phyloP scores from a whole-genome alignment of 92 coral and sea anemone genomes.

The Zoanthus sociatus region DNA sequence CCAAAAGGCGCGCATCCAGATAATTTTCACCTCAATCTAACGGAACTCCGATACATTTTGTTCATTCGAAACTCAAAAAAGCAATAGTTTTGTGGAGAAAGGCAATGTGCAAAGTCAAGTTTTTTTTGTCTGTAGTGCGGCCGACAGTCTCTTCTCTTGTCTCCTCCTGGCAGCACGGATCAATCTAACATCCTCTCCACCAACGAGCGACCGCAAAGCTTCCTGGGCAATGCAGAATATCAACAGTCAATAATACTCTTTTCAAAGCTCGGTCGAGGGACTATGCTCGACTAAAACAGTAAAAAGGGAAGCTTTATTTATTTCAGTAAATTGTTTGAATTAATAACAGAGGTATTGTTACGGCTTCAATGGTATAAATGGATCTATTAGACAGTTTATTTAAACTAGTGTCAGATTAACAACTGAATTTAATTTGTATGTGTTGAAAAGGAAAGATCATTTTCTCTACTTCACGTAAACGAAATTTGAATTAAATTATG shows the following conservation, averaged over 20 bases:
- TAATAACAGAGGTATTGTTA: no score
- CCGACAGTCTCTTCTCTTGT: slow-evolving; percentile 16
- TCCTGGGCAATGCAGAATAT: slow-evolving; percentile 67
- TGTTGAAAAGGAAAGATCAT: no score
- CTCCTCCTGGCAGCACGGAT: neutral
- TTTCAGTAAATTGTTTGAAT: no score
- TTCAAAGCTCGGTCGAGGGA: slow-evolving; percentile 29
- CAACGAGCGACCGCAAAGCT: slow-evolving; percentile 54
- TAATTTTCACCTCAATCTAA: slow-evolving; percentile 34
- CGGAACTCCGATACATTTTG: slow-evolving; percentile 8
- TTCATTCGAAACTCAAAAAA: slow-evolving; percentile 12
- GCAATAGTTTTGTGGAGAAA: slow-evolving; percentile 33
- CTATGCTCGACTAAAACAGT: neutral
- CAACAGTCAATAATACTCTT: slow-evolving; percentile 73
- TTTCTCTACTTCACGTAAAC: neutral
- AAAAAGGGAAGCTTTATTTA: neutral
- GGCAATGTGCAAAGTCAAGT: slow-evolving; percentile 11
- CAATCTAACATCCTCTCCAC: neutral
- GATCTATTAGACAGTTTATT: no score
- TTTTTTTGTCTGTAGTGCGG: neutral
- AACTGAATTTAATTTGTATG: no score
- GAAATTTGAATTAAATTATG: neutral
- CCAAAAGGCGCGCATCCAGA: slow-evolving; percentile 32
- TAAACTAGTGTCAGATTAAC: no score
- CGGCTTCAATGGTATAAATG: no score